Conservation (phyloP, 2,797 vertebrate genomes). For the Fratercula arctica region DNA sequence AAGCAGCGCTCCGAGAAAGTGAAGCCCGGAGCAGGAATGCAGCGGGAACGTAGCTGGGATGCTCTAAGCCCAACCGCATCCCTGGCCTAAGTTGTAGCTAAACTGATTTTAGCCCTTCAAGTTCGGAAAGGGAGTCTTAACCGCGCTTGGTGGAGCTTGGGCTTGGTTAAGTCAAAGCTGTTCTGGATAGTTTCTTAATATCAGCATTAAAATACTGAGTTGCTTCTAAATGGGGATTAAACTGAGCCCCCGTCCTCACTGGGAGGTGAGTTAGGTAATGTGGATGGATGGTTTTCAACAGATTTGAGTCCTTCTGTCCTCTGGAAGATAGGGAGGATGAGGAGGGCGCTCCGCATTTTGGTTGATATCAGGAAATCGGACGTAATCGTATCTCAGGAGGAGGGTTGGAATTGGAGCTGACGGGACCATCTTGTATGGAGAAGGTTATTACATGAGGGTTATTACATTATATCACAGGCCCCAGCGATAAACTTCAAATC, state of each 20-base stretch:
- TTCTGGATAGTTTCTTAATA: not conserved
- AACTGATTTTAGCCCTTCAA: not conserved
- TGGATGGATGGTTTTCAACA: not conserved
- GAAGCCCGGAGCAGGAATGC: not conserved
- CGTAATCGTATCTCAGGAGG: not conserved
- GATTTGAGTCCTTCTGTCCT: not conserved
- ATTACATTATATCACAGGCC: not conserved
- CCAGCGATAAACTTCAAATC: not conserved
- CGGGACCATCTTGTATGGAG: not conserved
- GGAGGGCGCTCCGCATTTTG: rapidly evolving
- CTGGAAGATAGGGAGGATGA: not conserved
- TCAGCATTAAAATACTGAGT: not conserved
- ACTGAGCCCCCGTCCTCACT: not conserved
- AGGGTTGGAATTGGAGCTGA: not conserved
- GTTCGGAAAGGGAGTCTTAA: not conserved
- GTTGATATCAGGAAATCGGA: not conserved
- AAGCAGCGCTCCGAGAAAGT: not conserved
- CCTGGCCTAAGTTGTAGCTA: not conserved
- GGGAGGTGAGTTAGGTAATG: not conserved
- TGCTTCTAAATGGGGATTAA: not conserved
- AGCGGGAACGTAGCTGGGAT: rapidly evolving
- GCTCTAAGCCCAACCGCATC: not conserved
- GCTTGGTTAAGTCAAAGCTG: not conserved
- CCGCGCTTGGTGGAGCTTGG: not conserved
- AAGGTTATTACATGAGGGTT: not conserved